Base-by-base conservation (phyloP, 2,797 vertebrate genomes). In the Danionella dracula region DNA sequence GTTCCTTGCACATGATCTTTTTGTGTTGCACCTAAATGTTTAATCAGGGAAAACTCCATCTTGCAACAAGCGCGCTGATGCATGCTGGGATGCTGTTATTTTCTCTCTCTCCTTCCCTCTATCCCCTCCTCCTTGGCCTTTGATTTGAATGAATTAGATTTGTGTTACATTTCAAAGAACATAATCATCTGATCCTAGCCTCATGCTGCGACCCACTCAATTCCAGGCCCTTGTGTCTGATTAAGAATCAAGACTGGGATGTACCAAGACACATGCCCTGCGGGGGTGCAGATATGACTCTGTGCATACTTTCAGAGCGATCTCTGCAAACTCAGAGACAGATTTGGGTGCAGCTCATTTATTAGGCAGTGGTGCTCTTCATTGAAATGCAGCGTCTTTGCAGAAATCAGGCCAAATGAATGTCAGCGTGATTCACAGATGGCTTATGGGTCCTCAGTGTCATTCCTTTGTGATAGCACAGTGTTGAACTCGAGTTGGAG, bases 321-420 rank as follows among this genome's bases (percentile, higher is more conserved):
- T 42, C 58, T 70, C 32, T 55, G 4, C 38, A 44, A 16, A 19
- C 15, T 42, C 3, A 1, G 48, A 63, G 60, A 45, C 55, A 48
- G 61, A 59, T 70, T 49, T 13, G 32, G 68, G 50, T 40, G 35
- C 54, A 13, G 44, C 19, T 60, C 42, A n/a, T 70, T 58, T 73
- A 56, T 57, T 41, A 68, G 46, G 38, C 61, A 51, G 63, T 31
- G 48, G n/a, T 42, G 38, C 13, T 42, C 29, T 70, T 75, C 64
- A 68, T 76, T 74, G 62, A 60, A 70, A 73, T 76, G 49, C 74
- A 53, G 62, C 32, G 42, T 73, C 50, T 69, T 51, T 49, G 60
- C 42, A 8, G 16, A 66, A 66, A 72, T 75, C 74, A 68, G 57
- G 70, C 53, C 64, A 71, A 63, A 77, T 72, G 50, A 76, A 67